Base-by-base conservation (phyloP, 2,888 invertebrate genomes). In the Poecilobothrus nobilitatus region DNA sequence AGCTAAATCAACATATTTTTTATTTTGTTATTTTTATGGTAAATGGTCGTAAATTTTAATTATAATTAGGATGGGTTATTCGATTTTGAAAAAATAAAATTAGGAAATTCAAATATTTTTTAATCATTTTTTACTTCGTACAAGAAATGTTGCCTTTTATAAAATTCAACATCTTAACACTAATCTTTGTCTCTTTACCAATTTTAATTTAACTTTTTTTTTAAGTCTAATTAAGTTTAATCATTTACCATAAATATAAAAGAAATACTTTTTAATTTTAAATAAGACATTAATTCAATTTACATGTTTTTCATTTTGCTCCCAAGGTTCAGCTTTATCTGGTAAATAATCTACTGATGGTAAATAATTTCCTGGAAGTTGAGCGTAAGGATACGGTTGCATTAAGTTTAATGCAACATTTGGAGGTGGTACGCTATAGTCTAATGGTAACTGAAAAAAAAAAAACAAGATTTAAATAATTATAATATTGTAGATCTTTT, bases 221-320 rank as follows among this genome's bases (percentile, higher is more conserved):
- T n/a, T n/a, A n/a, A n/a, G 27, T 10, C 21, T 53, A 66, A 66
- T 12, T n/a, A 66, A 61, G 44, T 22, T 20, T 7, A 18, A 18
- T 66, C 18, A 61, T 9, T 62, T 62, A 62, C 20, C 9, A 20
- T n/a, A 20, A 62, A 18, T 4, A 6, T 27, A 4, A 20, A n/a
- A 21, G 22, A 27, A 22, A 27, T 33, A 21, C 12, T 18, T 68
- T 27, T 4, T 27, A 27, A 27, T 27, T 27, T 27, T 27, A 27
- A 44, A 15, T 64, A 63, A 68, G 65, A 21, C 69, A 27, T 27
- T n/a, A n/a, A 67, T 61, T 33, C 21, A 22, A 76, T 78, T 78
- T 74, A 82, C 82, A 74, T 81, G 81, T 70, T 82, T 82, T 68
- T 82, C 81, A 71, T 80, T 80, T 74, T 81, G 81, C 74, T 82